A percentile compares a stretch with the other conserved stretches of the same genome.
Evolutionary conservation across 2,113 vertebrate species (phyloP).

Genomic region (Nymphicus hollandicus): DNA sequence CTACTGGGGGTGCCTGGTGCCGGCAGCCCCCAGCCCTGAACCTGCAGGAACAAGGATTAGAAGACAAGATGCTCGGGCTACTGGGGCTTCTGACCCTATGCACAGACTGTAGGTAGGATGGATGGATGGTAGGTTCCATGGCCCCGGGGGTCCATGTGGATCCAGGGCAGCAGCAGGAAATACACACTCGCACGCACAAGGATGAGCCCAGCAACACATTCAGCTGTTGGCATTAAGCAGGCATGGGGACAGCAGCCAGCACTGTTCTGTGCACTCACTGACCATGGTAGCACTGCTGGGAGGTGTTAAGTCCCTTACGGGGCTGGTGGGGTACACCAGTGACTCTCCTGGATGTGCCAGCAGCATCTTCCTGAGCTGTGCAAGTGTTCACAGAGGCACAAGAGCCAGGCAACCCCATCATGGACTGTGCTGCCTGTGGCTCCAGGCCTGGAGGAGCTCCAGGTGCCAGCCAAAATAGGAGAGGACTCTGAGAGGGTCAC

Average conservation of each 20-base stretch:
- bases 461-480: background rate
- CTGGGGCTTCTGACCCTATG: background rate
- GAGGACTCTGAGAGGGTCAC: background rate
- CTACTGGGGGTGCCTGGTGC: background rate
- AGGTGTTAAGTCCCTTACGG: background rate
- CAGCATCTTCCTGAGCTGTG: background rate
- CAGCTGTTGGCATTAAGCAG: background rate
- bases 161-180: background rate
- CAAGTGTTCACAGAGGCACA: background rate
- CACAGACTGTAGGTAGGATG: background rate
- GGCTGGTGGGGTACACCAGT: background rate
- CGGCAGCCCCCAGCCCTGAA: fast-evolving
- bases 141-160: background rate
- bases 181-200: fast-evolving
- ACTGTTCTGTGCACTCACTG: background rate
- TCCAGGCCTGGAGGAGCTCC: background rate
- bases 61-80: background rate
- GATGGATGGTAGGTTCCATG: background rate
- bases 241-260: background rate
- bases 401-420: background rate
- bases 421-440: fast-evolving
- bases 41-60: background rate
- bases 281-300: background rate
- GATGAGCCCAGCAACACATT: background rate
- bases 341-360: background rate